Conservation (phyloP, 2,888 invertebrate species). For the Lumbricus terrestris region DNA sequence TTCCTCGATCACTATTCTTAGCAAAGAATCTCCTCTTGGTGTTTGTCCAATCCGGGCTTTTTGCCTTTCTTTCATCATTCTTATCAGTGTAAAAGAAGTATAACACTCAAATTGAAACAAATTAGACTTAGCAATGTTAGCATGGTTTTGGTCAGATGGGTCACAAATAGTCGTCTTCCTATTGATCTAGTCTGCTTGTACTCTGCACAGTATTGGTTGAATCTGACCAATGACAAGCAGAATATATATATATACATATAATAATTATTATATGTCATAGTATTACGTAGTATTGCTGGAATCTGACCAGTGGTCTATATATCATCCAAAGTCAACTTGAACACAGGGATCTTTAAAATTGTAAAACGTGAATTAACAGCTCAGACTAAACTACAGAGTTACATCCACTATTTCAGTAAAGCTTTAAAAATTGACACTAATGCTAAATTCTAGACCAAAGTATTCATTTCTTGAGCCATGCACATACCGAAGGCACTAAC, state of each 20-base stretch:
- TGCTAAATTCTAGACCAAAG: neutral
- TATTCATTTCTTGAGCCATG: neutral
- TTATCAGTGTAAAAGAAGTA: too few relatives aligned
- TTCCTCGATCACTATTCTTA: too few relatives aligned
- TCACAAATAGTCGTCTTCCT: too few relatives aligned
- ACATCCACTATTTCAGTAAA: neutral
- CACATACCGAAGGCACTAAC: neutral
- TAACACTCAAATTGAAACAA: too few relatives aligned
- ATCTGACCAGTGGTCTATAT: neutral
- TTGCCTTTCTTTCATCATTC: too few relatives aligned
- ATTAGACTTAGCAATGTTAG: too few relatives aligned
- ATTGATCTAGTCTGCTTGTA: neutral
- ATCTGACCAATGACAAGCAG: neutral
- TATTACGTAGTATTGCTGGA: neutral
- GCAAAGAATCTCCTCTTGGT: too few relatives aligned
- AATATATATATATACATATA: neutral
- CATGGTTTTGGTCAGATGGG: too few relatives aligned
- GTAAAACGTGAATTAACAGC: neutral
- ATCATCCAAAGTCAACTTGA: neutral
- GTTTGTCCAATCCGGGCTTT: too few relatives aligned
- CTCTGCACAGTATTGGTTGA: neutral
- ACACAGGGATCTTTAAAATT: neutral
- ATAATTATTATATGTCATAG: too few relatives aligned
- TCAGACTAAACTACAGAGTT: neutral
- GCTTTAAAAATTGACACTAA: neutral